phyloP scores from a whole-genome alignment of 2,113 vertebrate species.

The Petaurus breviceps region DNA sequence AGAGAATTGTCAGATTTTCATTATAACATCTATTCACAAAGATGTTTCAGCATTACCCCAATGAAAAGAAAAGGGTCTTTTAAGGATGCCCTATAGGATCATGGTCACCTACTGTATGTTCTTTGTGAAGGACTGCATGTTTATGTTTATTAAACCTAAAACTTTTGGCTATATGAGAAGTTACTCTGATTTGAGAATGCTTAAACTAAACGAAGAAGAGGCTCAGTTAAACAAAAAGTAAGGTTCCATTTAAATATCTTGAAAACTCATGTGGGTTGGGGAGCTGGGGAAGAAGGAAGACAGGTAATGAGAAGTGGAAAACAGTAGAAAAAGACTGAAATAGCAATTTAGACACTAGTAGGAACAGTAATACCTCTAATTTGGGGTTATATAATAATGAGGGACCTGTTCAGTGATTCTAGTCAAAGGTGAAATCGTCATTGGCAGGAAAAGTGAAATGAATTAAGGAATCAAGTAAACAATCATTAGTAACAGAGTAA shows the following conservation, averaged over 20 bases:
- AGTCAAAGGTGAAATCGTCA: not conserved
- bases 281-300: not conserved
- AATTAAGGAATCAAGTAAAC: not conserved
- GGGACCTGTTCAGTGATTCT: not conserved
- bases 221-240: not conserved
- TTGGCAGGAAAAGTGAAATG: not conserved
- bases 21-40: not conserved
- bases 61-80: not conserved
- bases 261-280: not conserved
- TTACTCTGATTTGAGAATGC: not conserved
- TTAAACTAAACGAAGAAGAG: not conserved
- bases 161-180: not conserved
- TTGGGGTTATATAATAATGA: not conserved
- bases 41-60: not conserved
- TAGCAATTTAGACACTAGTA: not conserved
- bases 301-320: not conserved
- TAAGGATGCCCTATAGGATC: not conserved
- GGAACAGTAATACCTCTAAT: not conserved
- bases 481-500: not conserved
- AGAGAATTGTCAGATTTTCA: not conserved
- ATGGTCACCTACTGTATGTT: not conserved
- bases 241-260: not conserved
- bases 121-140: not conserved
- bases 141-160: not conserved
- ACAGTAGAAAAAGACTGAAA: not conserved